These are phyloP conservation scores for Steromphala cineraria DNA, from an alignment of 2,888 invertebrate species.

Conservation along the genomic window DNA sequence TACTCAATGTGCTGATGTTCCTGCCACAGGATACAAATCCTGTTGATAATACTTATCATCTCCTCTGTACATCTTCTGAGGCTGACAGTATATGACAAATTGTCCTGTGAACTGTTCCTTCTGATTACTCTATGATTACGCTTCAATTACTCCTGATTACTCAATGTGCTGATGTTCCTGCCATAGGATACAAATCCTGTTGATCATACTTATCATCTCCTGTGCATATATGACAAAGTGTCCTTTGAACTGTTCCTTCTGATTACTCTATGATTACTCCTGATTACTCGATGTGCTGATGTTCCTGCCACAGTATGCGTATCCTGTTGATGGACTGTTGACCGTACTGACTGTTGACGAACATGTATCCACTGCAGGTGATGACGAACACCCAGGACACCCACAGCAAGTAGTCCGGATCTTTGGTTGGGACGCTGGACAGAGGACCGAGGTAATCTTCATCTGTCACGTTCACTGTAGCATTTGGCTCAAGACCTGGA, in stretches of 20 bases:
- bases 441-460: constrained; percentile 82
- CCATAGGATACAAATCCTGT: constrained; percentile 60
- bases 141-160: constrained; percentile 33
- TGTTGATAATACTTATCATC: constrained; percentile 39
- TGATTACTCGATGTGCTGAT: constrained; percentile 70
- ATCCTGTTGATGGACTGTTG: constrained; percentile 63
- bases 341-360: constrained; percentile 60
- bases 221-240: no score
- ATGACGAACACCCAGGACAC: constrained; percentile 91
- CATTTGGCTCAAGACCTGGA: constrained; percentile 62
- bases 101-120: no score
- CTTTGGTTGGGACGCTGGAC: constrained; percentile 84
- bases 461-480: constrained; percentile 56
- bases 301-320: constrained; percentile 66
- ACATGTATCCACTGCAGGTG: constrained; percentile 60
- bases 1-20: constrained; percentile 70
- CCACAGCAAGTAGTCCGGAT: constrained; percentile 87
- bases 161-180: constrained; percentile 71
- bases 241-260: no score
- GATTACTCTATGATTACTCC: background rate
- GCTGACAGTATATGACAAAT: no score
- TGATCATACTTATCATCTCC: constrained; percentile 32
- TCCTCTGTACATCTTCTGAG: no score
- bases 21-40: constrained; percentile 63
- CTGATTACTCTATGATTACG: background rate